Conservation (phyloP, 1,140 invertebrate species). For the Drosophila bifasciata region DNA sequence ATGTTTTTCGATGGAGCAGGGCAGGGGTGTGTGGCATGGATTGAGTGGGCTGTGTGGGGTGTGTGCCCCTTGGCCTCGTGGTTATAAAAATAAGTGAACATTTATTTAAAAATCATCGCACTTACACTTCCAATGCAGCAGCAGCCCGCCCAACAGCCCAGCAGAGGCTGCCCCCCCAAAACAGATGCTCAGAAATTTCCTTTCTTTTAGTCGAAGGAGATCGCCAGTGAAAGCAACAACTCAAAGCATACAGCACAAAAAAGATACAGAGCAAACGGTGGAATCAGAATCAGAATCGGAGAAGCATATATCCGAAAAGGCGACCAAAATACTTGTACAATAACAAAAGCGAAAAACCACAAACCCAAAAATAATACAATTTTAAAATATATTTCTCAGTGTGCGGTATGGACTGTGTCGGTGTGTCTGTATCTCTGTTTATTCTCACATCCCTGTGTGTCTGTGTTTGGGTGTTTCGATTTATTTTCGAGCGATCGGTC, state of each 20-base stretch:
- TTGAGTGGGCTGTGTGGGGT: neutral
- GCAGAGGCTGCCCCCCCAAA: constrained; percentile 20
- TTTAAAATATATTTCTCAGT: constrained; percentile 71
- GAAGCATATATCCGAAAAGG: constrained; percentile 1
- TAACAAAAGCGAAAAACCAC: constrained; percentile 67
- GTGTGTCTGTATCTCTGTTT: constrained; percentile 24
- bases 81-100: constrained; percentile 61
- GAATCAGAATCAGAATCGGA: neutral
- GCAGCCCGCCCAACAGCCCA: constrained; percentile 15
- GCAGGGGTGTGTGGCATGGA: neutral
- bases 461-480: constrained; percentile 49
- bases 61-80: constrained; percentile 34
- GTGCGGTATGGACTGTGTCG: constrained; percentile 20
- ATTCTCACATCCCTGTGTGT: constrained; percentile 6
- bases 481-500: constrained; percentile 70
- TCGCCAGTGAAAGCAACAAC: constrained; percentile 63
- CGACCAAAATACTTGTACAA: constrained; percentile 63
- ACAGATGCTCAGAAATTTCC: constrained; percentile 68
- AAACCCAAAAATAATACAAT: constrained; percentile 71
- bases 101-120: constrained; percentile 66
- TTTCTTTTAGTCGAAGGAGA: constrained; percentile 77
- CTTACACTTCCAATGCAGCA: constrained; percentile 56
- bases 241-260: constrained; percentile 9
- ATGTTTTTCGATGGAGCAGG: constrained; percentile 12
- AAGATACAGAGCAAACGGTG: constrained; percentile 3